Conservation (phyloP, 2,113 vertebrate species). For the Opisthocomus hoazin region DNA sequence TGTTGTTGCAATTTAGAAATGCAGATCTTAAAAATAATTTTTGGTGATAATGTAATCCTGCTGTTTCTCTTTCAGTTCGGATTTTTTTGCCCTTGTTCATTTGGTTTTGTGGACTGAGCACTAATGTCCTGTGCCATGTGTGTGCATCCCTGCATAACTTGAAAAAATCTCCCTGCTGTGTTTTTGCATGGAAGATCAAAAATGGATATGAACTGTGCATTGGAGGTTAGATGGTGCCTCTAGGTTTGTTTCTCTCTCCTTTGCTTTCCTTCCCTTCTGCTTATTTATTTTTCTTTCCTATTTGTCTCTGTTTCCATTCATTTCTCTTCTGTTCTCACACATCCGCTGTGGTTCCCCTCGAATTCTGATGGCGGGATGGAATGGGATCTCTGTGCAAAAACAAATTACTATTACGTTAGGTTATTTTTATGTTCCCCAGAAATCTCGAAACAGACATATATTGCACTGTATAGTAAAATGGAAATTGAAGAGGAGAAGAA, state of each 20-base stretch:
- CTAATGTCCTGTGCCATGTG: not conserved
- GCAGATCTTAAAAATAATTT: not conserved
- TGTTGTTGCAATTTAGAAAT: not conserved
- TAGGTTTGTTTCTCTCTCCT: conserved; percentile 6
- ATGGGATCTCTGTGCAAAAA: not conserved
- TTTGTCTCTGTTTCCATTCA: not conserved
- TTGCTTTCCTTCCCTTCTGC: not conserved
- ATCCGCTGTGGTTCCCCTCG: not conserved
- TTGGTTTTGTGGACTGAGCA: not conserved
- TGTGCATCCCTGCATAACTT: not conserved
- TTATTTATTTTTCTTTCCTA: conserved; percentile 32
- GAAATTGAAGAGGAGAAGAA: not conserved
- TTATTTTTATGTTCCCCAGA: conserved; percentile 9
- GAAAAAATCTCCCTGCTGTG: conserved; percentile 4
- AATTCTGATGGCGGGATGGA: not conserved
- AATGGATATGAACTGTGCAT: not conserved
- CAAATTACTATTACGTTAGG: not conserved
- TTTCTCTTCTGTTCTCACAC: conserved; percentile 2
- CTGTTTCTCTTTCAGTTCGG: not conserved
- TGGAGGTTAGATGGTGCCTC: not conserved
- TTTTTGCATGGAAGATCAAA: conserved; percentile 11
- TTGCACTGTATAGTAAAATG: not conserved
- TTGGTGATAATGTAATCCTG: not conserved
- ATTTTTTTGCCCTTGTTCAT: not conserved
- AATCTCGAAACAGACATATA: not conserved